Conservation (phyloP, 2,888 invertebrate species). For the Drosophila nigritarsus region DNA sequence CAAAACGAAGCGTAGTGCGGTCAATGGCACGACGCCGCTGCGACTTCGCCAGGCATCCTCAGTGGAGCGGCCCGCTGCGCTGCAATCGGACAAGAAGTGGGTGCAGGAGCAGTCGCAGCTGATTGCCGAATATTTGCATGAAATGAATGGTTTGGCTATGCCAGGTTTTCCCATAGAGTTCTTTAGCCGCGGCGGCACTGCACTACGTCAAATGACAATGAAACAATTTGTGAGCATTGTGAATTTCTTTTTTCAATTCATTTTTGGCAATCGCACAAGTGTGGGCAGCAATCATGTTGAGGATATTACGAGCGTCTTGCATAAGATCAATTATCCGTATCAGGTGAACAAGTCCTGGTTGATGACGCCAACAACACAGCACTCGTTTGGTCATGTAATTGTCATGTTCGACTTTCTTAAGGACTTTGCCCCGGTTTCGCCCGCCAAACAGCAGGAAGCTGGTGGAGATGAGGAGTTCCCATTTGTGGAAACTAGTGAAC, state of each 20-base stretch:
- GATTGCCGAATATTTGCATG: constrained; percentile 77
- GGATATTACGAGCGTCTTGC: constrained; percentile 78
- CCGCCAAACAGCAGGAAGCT: constrained; percentile 13
- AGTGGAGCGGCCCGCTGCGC: constrained; percentile 65
- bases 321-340: constrained; percentile 82
- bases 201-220: constrained; percentile 82
- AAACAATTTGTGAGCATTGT: constrained; percentile 83
- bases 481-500: constrained; percentile 59
- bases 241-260: constrained; percentile 78
- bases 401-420: constrained; percentile 82
- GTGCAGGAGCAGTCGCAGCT: constrained; percentile 75
- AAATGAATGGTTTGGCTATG: constrained; percentile 32
- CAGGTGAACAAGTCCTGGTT: constrained; percentile 84
- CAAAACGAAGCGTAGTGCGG: constrained; percentile 21
- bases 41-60: constrained; percentile 57
- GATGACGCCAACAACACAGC: constrained; percentile 83
- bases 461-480: constrained; percentile 49
- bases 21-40: constrained; percentile 44
- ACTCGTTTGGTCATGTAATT: constrained; percentile 83
- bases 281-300: constrained; percentile 81
- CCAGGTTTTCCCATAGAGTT: constrained; percentile 69
- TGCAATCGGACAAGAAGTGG: constrained; percentile 83
- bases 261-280: constrained; percentile 78
- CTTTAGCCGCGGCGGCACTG: constrained; percentile 61
- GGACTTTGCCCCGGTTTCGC: constrained; percentile 72